Conservation (phyloP, 2,888 invertebrate species). For the Eretmocerus hayati region DNA sequence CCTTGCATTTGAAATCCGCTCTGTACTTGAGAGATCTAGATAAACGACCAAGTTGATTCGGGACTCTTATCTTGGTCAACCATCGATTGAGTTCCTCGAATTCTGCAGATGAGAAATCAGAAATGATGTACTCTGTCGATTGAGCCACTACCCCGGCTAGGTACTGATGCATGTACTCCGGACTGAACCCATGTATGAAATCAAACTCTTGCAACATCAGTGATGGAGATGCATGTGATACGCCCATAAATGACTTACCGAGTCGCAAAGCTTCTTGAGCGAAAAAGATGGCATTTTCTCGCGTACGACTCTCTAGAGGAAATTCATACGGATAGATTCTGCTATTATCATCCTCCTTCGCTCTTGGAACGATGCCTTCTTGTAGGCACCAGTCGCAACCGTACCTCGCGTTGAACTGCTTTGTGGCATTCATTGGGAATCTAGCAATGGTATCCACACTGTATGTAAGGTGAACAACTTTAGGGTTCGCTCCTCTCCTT, state of each 20-base stretch:
- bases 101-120: neutral
- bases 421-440: neutral
- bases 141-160: neutral
- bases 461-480: neutral
- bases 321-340: too few species aligned
- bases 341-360: neutral
- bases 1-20: neutral
- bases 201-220: neutral
- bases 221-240: slow-evolving; percentile 2
- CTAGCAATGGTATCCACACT: slow-evolving; percentile 3
- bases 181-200: neutral
- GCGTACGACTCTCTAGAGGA: too few species aligned
- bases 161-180: neutral
- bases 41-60: neutral
- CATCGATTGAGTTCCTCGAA: neutral
- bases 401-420: slow-evolving; percentile 1
- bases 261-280: neutral
- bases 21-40: neutral
- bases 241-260: neutral
- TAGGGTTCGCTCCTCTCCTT: slow-evolving; percentile 1
- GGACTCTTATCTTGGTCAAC: neutral
- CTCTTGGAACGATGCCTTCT: neutral
- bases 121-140: neutral
- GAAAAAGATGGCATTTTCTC: neutral
- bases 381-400: slow-evolving; percentile 8